Evolutionary conservation across 2,113 vertebrate species (phyloP).

Genomic region (Actenoides lindsayi): DNA sequence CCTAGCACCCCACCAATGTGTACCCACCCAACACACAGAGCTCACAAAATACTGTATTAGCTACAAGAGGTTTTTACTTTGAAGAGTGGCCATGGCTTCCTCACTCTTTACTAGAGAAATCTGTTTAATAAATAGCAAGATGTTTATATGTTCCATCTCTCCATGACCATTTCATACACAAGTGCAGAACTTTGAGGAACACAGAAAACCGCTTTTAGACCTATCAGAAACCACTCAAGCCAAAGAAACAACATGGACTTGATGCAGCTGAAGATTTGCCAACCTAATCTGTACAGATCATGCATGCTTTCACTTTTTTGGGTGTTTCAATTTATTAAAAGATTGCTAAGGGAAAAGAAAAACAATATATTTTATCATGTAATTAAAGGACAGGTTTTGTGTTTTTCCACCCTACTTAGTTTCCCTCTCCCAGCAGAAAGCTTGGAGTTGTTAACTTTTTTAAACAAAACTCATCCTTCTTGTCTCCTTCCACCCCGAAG

Average conservation of each 20-base stretch:
- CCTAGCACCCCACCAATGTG: background rate
- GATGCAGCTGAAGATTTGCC: background rate
- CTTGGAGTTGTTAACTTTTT: background rate
- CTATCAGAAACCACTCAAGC: background rate
- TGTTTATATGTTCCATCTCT: background rate
- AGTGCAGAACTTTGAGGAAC: background rate
- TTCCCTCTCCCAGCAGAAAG: background rate
- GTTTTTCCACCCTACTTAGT: background rate
- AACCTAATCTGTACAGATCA: accelerated
- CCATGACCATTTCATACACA: background rate
- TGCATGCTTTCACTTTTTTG: background rate
- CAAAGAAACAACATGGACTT: accelerated
- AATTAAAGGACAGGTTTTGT: background rate
- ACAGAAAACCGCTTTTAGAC: background rate
- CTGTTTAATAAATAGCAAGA: background rate
- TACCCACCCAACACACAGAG: accelerated
- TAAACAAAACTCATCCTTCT: background rate
- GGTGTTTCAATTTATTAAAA: background rate
- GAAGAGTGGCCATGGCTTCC: background rate
- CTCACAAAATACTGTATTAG: background rate
- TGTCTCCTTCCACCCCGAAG: slow-evolving; percentile 51
- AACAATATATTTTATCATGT: background rate
- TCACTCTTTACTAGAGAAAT: background rate
- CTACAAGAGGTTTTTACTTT: background rate
- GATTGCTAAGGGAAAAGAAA: background rate